Conservation (phyloP, 2,797 vertebrate species). For the Darevskia nairensis region DNA sequence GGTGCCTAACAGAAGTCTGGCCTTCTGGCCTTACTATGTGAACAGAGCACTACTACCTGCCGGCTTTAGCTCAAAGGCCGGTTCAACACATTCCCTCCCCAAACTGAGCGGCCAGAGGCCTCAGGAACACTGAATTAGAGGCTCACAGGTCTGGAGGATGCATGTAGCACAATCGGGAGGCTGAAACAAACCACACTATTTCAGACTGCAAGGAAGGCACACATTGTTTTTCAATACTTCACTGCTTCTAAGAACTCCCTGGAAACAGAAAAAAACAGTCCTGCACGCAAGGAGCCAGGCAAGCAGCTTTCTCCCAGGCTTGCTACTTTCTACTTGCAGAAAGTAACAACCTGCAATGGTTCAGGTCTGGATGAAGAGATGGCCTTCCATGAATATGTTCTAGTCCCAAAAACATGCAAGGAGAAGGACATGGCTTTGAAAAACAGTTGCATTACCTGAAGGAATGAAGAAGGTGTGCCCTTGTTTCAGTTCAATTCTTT, state of each 20-base stretch:
- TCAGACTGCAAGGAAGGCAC: neutral
- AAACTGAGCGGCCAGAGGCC: neutral
- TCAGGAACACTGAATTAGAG: neutral
- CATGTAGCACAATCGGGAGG: neutral
- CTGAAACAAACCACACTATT: neutral
- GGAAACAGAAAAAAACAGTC: neutral
- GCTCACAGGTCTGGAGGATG: neutral
- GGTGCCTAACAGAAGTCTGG: no score
- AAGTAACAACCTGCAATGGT: neutral
- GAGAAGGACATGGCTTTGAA: neutral
- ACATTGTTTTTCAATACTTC: neutral
- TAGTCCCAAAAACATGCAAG: neutral
- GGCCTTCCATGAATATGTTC: neutral
- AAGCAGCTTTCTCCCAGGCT: no score
- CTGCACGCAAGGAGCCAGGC: neutral
- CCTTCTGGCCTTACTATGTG: neutral
- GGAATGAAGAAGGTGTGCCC: conserved; percentile 98
- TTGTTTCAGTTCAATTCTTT: conserved; percentile 94
- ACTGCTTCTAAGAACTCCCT: neutral
- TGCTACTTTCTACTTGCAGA: neutral
- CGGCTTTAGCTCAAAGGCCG: neutral
- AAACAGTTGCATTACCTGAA: conserved; percentile 84
- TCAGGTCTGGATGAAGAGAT: neutral
- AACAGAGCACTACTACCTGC: neutral
- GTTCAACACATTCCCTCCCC: neutral